Evolutionary conservation across 1,140 invertebrate genomes (phyloP).

Genomic region (Heliconius congener): DNA sequence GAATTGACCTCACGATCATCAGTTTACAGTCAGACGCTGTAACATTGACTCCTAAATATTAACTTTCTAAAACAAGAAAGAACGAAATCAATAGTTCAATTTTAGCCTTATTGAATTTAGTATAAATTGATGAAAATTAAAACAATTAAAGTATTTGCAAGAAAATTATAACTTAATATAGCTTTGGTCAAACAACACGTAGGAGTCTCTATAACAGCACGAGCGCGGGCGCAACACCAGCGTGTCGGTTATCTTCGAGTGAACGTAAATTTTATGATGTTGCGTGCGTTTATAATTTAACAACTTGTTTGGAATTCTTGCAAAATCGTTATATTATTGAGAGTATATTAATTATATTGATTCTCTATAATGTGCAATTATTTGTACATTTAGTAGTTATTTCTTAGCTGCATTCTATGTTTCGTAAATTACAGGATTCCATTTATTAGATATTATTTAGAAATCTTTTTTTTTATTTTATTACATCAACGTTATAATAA

Average conservation of each 20-base stretch:
- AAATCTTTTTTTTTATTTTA: too few relatives aligned
- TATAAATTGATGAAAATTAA: not conserved
- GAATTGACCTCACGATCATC: too few relatives aligned
- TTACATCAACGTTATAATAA: too few relatives aligned
- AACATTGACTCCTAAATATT: too few relatives aligned
- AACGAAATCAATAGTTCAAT: too few relatives aligned
- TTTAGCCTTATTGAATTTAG: too few relatives aligned
- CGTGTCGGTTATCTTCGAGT: not conserved
- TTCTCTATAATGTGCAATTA: too few relatives aligned
- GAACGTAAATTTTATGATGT: not conserved
- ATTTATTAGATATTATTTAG: too few relatives aligned
- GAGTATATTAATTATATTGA: not conserved
- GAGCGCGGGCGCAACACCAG: not conserved
- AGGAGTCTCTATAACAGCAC: not conserved
- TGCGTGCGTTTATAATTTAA: not conserved
- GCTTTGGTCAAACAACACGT: not conserved
- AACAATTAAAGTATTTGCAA: not conserved
- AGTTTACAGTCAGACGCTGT: too few relatives aligned
- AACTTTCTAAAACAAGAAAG: too few relatives aligned
- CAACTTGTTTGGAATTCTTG: not conserved
- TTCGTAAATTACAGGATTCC: not conserved
- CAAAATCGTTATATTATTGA: not conserved
- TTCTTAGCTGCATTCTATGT: not conserved
- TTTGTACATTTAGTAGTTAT: not conserved
- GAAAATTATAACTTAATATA: not conserved